These are phyloP conservation scores for Monodelphis domestica DNA, from an alignment of 2,797 vertebrate genomes.

Conservation along the genomic window DNA sequence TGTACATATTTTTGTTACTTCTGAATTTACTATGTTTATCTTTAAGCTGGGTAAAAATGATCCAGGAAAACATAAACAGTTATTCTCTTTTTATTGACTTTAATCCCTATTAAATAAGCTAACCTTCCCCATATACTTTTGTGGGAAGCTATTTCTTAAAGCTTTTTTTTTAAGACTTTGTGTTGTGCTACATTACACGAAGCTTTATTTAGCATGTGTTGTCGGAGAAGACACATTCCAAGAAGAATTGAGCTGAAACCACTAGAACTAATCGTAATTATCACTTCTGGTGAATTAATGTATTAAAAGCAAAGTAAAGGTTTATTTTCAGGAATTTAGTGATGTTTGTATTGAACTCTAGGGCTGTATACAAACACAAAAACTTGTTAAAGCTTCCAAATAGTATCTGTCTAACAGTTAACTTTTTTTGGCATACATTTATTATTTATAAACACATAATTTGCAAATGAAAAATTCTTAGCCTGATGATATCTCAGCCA, in stretches of 20 bases:
- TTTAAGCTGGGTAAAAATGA: background rate
- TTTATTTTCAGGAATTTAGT: constrained; percentile 70
- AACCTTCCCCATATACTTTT: background rate
- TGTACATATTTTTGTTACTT: background rate
- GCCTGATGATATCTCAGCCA: constrained; percentile 1
- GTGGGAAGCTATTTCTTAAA: constrained; percentile 55
- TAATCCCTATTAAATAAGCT: background rate
- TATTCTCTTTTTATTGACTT: constrained; percentile 30
- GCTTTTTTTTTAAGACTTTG: constrained; percentile 47
- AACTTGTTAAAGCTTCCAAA: constrained; percentile 34
- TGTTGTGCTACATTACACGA: constrained; percentile 48
- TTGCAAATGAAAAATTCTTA: constrained; percentile 33
- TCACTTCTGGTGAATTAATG: constrained; percentile 80
- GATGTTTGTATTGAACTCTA: constrained; percentile 73
- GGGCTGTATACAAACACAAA: constrained; percentile 71
- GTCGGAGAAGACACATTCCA: constrained; percentile 54
- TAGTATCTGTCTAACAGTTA: constrained; percentile 33
- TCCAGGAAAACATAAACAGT: background rate
- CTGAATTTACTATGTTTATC: constrained; percentile 11
- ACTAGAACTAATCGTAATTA: constrained; percentile 80
- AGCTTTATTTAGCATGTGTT: constrained; percentile 75
- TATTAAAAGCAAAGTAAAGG: constrained; percentile 69
- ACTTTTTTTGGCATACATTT: constrained; percentile 39
- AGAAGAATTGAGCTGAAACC: constrained; percentile 70
- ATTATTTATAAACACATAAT: constrained; percentile 56